Conservation (phyloP, 37 sponge, comb jelly and placozoan genomes). For the Halisarca cf. caerulea region DNA sequence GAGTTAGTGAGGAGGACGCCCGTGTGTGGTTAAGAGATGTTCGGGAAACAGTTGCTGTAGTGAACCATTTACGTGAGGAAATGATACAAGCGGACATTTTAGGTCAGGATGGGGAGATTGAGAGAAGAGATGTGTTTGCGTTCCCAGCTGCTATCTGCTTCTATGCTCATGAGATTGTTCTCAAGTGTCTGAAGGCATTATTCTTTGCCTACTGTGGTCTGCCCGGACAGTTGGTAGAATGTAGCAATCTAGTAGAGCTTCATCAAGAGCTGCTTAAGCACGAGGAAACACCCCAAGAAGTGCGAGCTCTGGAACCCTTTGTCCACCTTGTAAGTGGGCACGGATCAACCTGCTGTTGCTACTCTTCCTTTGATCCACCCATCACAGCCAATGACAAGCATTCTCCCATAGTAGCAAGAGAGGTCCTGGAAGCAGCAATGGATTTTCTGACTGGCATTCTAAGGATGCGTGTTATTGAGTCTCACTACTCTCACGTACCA, state of each 20-base stretch:
- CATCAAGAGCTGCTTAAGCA: background rate
- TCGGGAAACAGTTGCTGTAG: background rate
- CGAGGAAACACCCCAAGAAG: background rate
- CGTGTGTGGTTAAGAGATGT: background rate
- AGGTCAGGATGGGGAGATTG: too few relatives aligned
- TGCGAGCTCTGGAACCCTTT: background rate
- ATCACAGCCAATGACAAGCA: slow-evolving; percentile 45
- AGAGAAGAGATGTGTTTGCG: background rate
- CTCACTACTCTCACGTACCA: too few relatives aligned
- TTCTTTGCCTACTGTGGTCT: slow-evolving; percentile 57
- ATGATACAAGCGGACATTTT: background rate
- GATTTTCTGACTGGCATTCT: slow-evolving; percentile 15
- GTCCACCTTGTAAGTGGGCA: slow-evolving; percentile 44
- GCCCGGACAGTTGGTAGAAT: background rate
- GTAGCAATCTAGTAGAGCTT: slow-evolving; percentile 29
- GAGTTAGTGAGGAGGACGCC: slow-evolving; percentile 8
- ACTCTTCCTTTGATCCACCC: slow-evolving; percentile 55
- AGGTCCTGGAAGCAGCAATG: slow-evolving; percentile 35
- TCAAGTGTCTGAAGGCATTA: slow-evolving; percentile 51
- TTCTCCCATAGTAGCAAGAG: slow-evolving; percentile 22
- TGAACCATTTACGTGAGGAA: background rate
- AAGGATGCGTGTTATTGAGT: background rate
- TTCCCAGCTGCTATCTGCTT: slow-evolving; percentile 16
- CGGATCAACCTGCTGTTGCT: slow-evolving; percentile 39
- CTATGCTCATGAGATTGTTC: slow-evolving; percentile 30